Evolutionary conservation across 2,888 invertebrate genomes (phyloP), one percentile per base, ranked within the genome.

Genomic region (Brenthis daphne): DNA sequence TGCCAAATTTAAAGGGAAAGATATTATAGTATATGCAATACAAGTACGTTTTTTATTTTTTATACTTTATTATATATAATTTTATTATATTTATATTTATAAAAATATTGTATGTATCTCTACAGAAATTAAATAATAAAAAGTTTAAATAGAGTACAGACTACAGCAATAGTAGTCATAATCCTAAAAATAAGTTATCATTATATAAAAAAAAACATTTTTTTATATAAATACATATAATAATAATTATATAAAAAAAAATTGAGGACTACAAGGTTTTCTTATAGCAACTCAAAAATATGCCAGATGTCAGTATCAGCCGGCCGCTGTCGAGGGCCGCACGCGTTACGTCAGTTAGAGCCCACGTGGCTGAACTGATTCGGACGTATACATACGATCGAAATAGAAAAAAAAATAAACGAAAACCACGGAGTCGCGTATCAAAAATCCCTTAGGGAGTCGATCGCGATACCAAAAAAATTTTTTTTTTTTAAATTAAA

Each of bases 361-460:
- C 87, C 85, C 75, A 65, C 58, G 61, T 77, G 86, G 87, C 82
- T 87, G 86, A 87, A 82, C 86, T 84, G 85, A 74, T 67, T 50
- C 73, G 75, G 75, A 76, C 78, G 78, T 71, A 65, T 43, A 43
- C 37, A 43, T 43, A 43, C 50, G 51, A 60, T 56, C 51, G 48
- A 54, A 65, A 63, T 57, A 47, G 43, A 64, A 61, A 65, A 56
- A 58, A 63, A 67, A 14, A 61, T 64, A 54, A 50, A 68, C 24
- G 37, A 60, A 58, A 50, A 68, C 48, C 29, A 24, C 65, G 57
- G 70, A 51, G 43, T 66, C 63, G 64, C 65, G 71, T 55, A 57
- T 58, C 63, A 29, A 60, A 63, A 71, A 71, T 67, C 70, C 73
- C 67, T 55, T 16, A 73, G 73, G 73, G 71, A 61, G 71, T 74